Conservation (phyloP, 2,888 invertebrate genomes). For the Caenorhabditis zanzibari region DNA sequence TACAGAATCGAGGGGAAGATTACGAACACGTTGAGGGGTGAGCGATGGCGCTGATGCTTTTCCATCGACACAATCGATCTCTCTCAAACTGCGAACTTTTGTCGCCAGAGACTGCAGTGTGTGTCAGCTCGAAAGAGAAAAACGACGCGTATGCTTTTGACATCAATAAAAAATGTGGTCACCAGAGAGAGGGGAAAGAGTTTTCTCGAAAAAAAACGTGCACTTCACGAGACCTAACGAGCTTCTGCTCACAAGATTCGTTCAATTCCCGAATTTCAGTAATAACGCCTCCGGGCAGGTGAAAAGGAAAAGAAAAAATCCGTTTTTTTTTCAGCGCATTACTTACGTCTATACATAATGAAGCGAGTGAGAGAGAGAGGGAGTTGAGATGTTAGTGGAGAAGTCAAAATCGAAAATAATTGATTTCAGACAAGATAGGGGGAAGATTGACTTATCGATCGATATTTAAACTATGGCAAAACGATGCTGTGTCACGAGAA, state of each 20-base stretch:
- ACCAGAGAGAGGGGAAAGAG: constrained; percentile 4
- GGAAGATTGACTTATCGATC: constrained; percentile 17
- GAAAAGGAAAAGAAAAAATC: constrained; percentile 1
- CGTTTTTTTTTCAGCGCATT: background rate
- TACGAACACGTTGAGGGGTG: constrained; percentile 38
- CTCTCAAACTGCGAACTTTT: constrained; percentile 1
- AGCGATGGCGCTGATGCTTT: constrained; percentile 13
- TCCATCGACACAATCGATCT: constrained; percentile 24
- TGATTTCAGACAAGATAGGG: background rate
- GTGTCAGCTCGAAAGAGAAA: background rate
- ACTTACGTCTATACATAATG: constrained; percentile 30
- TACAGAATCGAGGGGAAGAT: constrained; percentile 13
- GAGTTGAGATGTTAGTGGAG: constrained; percentile 1
- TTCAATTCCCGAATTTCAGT: background rate
- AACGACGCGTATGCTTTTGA: constrained; percentile 13
- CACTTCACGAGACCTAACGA: constrained; percentile 10
- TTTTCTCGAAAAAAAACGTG: constrained; percentile 6
- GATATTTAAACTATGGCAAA: constrained; percentile 1
- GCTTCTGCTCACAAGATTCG: background rate
- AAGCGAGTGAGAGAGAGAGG: background rate
- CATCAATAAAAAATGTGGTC: constrained; percentile 53
- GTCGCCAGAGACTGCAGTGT: background rate
- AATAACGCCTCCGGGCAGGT: constrained; percentile 41
- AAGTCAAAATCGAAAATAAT: constrained; percentile 17
- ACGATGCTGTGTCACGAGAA: constrained; percentile 41